These are phyloP conservation scores for Pandion haliaetus DNA, from an alignment of 2,113 vertebrate species.

Conservation along the genomic window DNA sequence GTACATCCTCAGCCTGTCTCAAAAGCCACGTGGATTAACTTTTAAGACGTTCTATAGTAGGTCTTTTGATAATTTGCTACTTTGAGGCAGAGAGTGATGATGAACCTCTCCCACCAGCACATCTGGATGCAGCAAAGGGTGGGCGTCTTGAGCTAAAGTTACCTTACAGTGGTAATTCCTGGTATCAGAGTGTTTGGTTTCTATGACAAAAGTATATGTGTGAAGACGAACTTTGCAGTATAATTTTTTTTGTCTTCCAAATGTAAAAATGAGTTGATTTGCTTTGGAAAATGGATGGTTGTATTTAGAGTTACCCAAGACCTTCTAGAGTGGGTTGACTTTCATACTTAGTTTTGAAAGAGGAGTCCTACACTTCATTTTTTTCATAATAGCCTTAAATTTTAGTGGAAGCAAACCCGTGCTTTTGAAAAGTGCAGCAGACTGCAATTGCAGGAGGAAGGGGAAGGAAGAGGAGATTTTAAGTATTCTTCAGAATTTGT, in stretches of 20 bases:
- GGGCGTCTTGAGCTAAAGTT: background rate
- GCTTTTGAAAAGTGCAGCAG: background rate
- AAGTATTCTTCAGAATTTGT: background rate
- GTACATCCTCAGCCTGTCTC: background rate
- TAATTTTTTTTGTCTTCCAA: background rate
- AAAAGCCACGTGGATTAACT: background rate
- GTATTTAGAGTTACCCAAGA: background rate
- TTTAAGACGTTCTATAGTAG: background rate
- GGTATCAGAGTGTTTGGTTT: background rate
- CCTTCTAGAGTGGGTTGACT: background rate
- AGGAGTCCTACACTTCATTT: background rate
- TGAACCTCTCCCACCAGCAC: background rate
- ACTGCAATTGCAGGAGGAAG: background rate
- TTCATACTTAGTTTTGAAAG: background rate
- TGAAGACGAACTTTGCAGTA: background rate
- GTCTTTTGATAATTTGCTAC: background rate
- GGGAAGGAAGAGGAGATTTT: background rate
- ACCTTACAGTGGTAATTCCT: background rate
- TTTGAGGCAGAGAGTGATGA: background rate
- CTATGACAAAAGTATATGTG: background rate
- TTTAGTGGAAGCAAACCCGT: background rate
- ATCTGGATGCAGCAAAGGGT: background rate
- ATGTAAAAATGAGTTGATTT: background rate
- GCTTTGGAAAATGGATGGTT: background rate
- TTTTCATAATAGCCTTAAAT: slow-evolving; percentile 4